Conservation (phyloP, 2,888 invertebrate genomes). For the Ctena decussata region DNA sequence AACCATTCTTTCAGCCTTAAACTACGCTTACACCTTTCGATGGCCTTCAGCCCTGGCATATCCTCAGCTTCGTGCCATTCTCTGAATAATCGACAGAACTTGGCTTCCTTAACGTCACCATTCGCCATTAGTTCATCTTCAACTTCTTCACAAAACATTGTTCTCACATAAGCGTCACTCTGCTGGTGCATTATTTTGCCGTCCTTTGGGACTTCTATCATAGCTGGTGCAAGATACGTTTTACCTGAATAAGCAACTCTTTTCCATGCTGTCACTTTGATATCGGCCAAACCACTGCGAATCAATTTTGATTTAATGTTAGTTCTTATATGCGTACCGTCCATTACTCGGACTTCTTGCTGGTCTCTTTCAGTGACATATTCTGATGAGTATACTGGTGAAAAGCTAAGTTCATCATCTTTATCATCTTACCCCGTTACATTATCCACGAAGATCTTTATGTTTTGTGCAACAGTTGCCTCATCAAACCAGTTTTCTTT, state of each 20-base stretch:
- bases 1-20: constrained; percentile 19
- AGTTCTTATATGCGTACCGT: too few species aligned
- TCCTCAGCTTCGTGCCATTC: constrained; percentile 44
- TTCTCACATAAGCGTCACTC: constrained; percentile 31
- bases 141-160: constrained; percentile 41
- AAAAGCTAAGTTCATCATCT: too few species aligned
- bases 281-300: not conserved
- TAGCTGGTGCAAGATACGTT: constrained; percentile 2
- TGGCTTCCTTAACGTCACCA: not conserved
- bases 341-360: too few species aligned
- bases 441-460: too few species aligned
- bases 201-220: constrained; percentile 21
- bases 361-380: too few species aligned
- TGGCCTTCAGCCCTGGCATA: constrained; percentile 20
- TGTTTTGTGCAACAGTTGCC: too few species aligned
- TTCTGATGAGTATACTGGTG: too few species aligned
- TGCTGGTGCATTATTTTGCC: constrained; percentile 39
- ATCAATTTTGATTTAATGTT: too few species aligned
- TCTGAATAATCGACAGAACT: constrained; percentile 32
- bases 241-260: not conserved
- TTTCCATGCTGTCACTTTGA: constrained; percentile 9
- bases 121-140: not conserved
- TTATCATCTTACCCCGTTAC: too few species aligned
- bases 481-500: too few species aligned
- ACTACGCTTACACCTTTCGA: constrained; percentile 13